phyloP scores from a whole-genome alignment of 2,888 invertebrate species.

The Archaeoteleia sp. region DNA sequence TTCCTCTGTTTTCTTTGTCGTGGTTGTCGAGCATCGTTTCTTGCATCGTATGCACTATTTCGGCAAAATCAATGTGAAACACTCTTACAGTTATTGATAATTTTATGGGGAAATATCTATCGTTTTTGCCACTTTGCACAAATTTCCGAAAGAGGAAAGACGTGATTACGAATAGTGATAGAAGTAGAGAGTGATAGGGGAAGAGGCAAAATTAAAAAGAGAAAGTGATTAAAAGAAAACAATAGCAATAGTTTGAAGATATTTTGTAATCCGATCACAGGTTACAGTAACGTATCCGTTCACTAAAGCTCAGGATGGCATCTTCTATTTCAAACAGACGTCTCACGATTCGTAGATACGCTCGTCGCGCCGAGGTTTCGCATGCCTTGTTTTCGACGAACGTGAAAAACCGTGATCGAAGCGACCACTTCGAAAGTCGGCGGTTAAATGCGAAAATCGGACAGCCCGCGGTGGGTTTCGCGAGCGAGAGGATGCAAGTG shows the following conservation, averaged over 20 bases:
- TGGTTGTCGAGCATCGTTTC: neutral
- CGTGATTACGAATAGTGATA: neutral
- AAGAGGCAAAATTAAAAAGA: neutral
- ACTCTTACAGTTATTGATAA: no score
- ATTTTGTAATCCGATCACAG: conserved; percentile 1
- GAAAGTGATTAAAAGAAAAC: neutral
- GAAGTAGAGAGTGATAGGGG: neutral
- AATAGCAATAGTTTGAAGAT: neutral
- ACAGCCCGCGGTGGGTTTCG: conserved; percentile 34
- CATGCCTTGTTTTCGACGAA: conserved; percentile 36
- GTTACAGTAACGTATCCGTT: conserved; percentile 15
- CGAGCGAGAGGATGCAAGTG: conserved; percentile 43
- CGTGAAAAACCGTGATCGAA: conserved; percentile 54
- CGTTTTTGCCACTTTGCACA: neutral
- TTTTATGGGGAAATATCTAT: no score
- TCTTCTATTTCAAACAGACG: conserved; percentile 21
- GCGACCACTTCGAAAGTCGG: conserved; percentile 66
- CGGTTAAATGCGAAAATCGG: conserved; percentile 67
- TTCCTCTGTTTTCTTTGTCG: neutral
- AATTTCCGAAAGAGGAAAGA: neutral
- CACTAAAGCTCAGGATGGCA: conserved; percentile 33
- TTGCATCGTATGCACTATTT: no score
- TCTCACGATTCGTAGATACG: conserved; percentile 12
- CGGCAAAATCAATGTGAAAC: no score
- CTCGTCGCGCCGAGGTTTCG: conserved; percentile 29